phyloP scores from a whole-genome alignment of 2,797 vertebrate genomes.

The Sternotherus odoratus region DNA sequence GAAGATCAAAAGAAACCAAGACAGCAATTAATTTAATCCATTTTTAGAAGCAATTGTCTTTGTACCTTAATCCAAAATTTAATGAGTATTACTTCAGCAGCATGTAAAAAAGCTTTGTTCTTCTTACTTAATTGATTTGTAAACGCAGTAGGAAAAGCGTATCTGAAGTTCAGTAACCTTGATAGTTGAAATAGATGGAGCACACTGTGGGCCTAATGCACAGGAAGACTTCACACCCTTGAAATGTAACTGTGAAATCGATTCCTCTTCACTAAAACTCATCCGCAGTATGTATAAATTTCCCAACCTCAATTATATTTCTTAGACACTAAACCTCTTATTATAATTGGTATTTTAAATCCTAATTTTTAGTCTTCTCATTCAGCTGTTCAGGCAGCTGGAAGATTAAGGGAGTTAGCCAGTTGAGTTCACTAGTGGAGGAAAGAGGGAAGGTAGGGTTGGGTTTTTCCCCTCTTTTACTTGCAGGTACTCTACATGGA shows the following conservation, averaged over 20 bases:
- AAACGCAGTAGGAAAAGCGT: slow-evolving; percentile 64
- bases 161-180: slow-evolving; percentile 71
- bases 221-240: slow-evolving; percentile 17
- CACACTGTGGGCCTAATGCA: slow-evolving; percentile 29
- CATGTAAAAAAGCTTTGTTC: slow-evolving; percentile 71
- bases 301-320: background rate
- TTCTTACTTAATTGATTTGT: slow-evolving; percentile 75
- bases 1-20: slow-evolving; percentile 72
- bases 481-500: background rate
- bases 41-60: slow-evolving; percentile 73
- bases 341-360: slow-evolving; percentile 15
- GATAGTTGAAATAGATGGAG: slow-evolving; percentile 68
- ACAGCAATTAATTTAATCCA: slow-evolving; percentile 71
- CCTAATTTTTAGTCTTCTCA: background rate
- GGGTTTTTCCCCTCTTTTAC: background rate
- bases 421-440: background rate
- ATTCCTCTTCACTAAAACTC: slow-evolving; percentile 45
- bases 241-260: slow-evolving; percentile 60
- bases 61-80: slow-evolving; percentile 73
- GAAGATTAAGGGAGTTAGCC: background rate
- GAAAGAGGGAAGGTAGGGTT: background rate
- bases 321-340: background rate
- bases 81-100: slow-evolving; percentile 71
- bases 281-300: background rate
- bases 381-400: background rate